Evolutionary conservation across 2,113 vertebrate species (phyloP), one percentile per base, ranked within the genome.

Genomic region (Nycticryphes semicollaris): DNA sequence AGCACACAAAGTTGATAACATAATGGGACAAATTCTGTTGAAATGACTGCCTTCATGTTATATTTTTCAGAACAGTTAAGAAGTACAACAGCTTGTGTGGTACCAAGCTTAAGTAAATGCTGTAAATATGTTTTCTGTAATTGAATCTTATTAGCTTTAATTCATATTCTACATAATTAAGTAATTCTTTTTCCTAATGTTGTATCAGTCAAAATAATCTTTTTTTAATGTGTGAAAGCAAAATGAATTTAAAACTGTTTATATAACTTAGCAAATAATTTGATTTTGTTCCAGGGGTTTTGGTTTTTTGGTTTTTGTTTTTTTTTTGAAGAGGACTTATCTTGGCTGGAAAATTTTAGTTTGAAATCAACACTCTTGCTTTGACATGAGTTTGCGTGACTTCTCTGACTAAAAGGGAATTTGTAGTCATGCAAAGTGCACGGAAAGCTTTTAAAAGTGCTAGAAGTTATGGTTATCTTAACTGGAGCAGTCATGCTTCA

Each of bases 61-160:
- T 14, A 25, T 50, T 94, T 95, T 94, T 60, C 80, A 35, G 70
- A 88, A 77, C 17, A 80, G 59, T 64, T 81, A 88, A 83, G 77
- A 72, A 78, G 41, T n/a, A 78, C 60, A 96, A 88, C 88, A 94
- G 88, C 90, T 96, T 96, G 90, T 84, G 73, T 94, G 68, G 56
- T 96, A 92, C 87, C 64, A 95, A 88, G 85, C 92, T 90, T 64
- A 93, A 94, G 86, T 63, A 78, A 96, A 93, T 94, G 80, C 51
- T 67, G 60, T 95, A 96, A 96, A 92, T 76, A 90, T 84, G 47
- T 91, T 96, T 92, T 92, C 83, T 96, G 68, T 93, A 93, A 89
- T 74, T 86, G 88, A 90, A 87, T 93, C 85, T 88, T 96, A 95
- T 92, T 96, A 94, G 47, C 69, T 94, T 89, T 84, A 84, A 91